Percentiles rank a stretch among this genome's conserved stretches.
These are phyloP conservation scores for Parotocinclus haroldoi DNA, from an alignment of 2,797 vertebrate species.

Conservation along the genomic window DNA sequence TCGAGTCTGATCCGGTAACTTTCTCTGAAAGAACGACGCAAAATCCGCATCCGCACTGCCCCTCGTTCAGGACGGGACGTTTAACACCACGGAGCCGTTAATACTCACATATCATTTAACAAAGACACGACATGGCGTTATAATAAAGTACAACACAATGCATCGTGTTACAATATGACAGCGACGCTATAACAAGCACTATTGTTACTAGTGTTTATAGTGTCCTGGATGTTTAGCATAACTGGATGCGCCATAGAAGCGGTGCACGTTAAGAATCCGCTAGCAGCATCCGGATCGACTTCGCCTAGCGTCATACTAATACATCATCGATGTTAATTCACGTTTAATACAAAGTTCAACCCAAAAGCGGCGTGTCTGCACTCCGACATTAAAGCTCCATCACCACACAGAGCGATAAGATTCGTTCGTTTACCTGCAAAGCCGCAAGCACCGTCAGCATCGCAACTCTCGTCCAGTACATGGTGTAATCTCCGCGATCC, in stretches of 20 bases:
- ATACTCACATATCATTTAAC: too few relatives aligned
- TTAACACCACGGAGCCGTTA: too few relatives aligned
- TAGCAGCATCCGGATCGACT: background rate
- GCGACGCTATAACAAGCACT: too few relatives aligned
- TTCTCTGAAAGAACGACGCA: background rate
- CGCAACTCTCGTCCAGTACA: slow-evolving; percentile 46
- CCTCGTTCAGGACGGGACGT: background rate
- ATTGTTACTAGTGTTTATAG: background rate
- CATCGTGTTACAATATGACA: too few relatives aligned
- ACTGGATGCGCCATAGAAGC: background rate
- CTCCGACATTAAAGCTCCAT: too few relatives aligned
- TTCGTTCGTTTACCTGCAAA: slow-evolving; percentile 50
- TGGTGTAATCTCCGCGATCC: slow-evolving; percentile 43
- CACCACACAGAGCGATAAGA: background rate
- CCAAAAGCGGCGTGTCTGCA: too few relatives aligned
- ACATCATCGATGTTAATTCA: too few relatives aligned
- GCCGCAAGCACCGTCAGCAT: slow-evolving; percentile 53
- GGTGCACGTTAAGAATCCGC: background rate
- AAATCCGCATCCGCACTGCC: background rate
- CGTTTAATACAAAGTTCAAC: too few relatives aligned
- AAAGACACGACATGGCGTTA: too few relatives aligned
- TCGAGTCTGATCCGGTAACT: background rate
- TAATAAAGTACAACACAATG: too few relatives aligned
- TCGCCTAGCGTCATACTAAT: too few relatives aligned
- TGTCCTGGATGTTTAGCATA: background rate